Evolutionary conservation across 2,888 invertebrate genomes (phyloP).

Genomic region (Galeruca laticollis): DNA sequence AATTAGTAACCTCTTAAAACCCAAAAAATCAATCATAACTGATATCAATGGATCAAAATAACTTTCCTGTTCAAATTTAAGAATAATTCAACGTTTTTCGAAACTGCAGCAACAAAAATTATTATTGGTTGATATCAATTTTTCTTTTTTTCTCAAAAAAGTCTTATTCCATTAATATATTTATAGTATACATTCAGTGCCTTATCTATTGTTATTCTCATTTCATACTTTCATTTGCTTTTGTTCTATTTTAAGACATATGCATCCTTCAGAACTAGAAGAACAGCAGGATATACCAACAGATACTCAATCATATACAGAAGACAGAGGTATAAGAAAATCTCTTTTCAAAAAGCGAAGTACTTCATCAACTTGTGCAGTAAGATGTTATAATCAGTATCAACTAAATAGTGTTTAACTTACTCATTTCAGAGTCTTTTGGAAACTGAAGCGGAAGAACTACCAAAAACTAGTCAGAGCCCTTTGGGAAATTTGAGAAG

Average conservation of each 20-base stretch:
- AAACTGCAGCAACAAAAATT: too few relatives aligned
- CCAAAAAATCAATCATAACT: too few relatives aligned
- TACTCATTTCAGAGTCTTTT: slow-evolving; percentile 75
- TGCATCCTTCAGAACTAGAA: slow-evolving; percentile 78
- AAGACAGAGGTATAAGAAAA: slow-evolving; percentile 83
- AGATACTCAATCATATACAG: slow-evolving; percentile 75
- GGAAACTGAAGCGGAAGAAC: slow-evolving; percentile 84
- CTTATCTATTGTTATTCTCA: too few relatives aligned
- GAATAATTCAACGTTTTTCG: too few relatives aligned
- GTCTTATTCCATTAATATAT: too few relatives aligned
- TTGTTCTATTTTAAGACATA: slow-evolving; percentile 71
- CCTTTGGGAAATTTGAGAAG: slow-evolving; percentile 81
- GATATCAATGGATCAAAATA: too few relatives aligned
- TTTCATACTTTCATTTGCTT: slow-evolving; percentile 7
- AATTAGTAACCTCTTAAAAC: too few relatives aligned
- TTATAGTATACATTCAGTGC: too few relatives aligned
- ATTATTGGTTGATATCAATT: too few relatives aligned
- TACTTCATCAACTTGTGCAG: slow-evolving; percentile 89
- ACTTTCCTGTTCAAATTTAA: too few relatives aligned
- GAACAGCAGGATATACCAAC: slow-evolving; percentile 73
- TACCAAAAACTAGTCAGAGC: slow-evolving; percentile 80
- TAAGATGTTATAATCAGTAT: slow-evolving; percentile 62
- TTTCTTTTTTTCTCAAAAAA: too few relatives aligned
- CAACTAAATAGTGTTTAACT: slow-evolving; percentile 19
- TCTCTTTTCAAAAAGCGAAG: slow-evolving; percentile 89